These are phyloP conservation scores for Neostethus bicornis DNA, from an alignment of 2,797 vertebrate species.

Conservation along the genomic window DNA sequence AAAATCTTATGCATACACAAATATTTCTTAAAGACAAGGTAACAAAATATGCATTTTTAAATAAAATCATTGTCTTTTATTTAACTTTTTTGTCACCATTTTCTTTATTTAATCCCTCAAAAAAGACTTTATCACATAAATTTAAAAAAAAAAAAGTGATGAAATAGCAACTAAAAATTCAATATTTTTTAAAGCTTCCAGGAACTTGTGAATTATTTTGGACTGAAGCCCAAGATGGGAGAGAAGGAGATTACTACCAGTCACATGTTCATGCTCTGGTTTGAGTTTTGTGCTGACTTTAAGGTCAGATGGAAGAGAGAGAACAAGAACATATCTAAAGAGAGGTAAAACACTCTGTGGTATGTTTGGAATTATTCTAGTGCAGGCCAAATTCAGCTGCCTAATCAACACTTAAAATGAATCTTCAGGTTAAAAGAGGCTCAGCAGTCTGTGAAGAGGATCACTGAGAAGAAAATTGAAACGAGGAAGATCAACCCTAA, in stretches of 20 bases:
- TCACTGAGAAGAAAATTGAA: slow-evolving; percentile 96
- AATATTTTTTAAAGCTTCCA: slow-evolving; percentile 82
- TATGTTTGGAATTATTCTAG: no score
- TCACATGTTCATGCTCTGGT: slow-evolving; percentile 93
- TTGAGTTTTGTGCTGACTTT: slow-evolving; percentile 96
- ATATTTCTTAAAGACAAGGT: no score
- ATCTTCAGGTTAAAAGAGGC: slow-evolving; percentile 83
- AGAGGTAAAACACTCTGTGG: slow-evolving; percentile 79
- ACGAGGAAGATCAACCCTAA: slow-evolving; percentile 91
- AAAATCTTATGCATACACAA: no score
- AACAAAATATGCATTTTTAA: no score
- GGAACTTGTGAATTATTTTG: slow-evolving; percentile 88
- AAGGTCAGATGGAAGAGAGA: slow-evolving; percentile 94
- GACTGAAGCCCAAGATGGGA: slow-evolving; percentile 86
- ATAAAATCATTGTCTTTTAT: no score
- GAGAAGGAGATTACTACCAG: slow-evolving; percentile 86
- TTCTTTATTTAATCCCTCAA: no score
- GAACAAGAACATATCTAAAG: slow-evolving; percentile 92
- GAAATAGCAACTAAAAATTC: not conserved
- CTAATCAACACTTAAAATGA: not conserved
- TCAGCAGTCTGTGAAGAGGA: slow-evolving; percentile 88
- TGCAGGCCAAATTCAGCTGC: not conserved
- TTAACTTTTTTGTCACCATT: no score
- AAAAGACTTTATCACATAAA: no score
- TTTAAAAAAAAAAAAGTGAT: no score